Evolutionary conservation across 2,113 vertebrate species (phyloP).

Genomic region (Bagarius yarrelli): DNA sequence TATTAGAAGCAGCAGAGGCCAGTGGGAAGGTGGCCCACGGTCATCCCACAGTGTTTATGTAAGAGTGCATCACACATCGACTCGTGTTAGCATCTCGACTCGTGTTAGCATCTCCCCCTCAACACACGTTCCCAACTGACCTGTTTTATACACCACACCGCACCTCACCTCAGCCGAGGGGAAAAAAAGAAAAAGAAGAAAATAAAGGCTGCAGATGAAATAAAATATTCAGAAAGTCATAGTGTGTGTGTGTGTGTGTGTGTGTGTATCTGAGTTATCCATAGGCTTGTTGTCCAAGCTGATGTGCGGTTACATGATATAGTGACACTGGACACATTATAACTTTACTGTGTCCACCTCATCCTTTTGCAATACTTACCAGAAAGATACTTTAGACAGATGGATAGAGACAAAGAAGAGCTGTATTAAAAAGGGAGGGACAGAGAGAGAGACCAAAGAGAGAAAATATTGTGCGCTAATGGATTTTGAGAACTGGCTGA

Average conservation of each 20-base stretch:
- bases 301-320: slow-evolving; percentile 16
- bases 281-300: background rate
- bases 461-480: slow-evolving; percentile 32
- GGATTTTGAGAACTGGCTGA: slow-evolving; percentile 31
- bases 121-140: slow-evolving; percentile 42
- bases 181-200: background rate
- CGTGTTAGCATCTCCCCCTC: slow-evolving; percentile 53
- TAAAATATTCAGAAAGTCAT: slow-evolving; percentile 5
- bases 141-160: slow-evolving; percentile 44
- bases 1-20: slow-evolving; percentile 41
- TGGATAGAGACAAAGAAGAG: too few species aligned
- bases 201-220: slow-evolving; percentile 57
- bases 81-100: slow-evolving; percentile 55
- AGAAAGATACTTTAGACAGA: slow-evolving; percentile 17
- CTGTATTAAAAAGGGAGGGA: slow-evolving; percentile 20
- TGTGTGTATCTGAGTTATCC: background rate
- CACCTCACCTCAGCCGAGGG: slow-evolving; percentile 51
- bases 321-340: slow-evolving; percentile 33
- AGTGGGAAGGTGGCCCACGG: slow-evolving; percentile 45
- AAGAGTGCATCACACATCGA: slow-evolving; percentile 51
- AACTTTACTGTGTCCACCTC: slow-evolving; percentile 59
- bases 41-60: slow-evolving; percentile 51
- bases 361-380: slow-evolving; percentile 41
- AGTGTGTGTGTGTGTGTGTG: background rate
- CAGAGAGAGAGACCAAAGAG: slow-evolving; percentile 12